Evolutionary conservation across 2,888 invertebrate genomes (phyloP).

Genomic region (Aphelenchoides bicaudatus): DNA sequence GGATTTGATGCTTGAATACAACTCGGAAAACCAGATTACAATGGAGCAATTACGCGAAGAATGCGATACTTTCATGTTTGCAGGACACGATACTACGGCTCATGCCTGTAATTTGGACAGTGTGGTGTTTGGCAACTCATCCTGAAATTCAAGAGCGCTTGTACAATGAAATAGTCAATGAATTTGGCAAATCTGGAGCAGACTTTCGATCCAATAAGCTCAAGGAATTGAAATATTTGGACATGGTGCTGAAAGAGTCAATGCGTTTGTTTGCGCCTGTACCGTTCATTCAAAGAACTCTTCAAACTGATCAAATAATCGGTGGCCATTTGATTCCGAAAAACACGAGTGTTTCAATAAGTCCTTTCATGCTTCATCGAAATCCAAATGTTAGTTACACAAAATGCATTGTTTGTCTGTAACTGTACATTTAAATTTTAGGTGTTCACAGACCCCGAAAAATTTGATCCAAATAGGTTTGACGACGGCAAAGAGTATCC

Average conservation of each 20-base stretch:
- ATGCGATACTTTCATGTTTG: constrained; percentile 19
- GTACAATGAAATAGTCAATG: constrained; percentile 5
- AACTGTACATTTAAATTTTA: too few relatives aligned
- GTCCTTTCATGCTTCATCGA: constrained; percentile 15
- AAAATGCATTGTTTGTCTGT: too few relatives aligned
- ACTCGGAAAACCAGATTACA: background rate
- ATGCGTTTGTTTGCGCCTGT: constrained; percentile 17
- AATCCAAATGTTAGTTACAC: constrained; percentile 17
- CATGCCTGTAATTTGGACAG: constrained; percentile 13
- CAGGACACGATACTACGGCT: constrained; percentile 18
- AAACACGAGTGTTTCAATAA: constrained; percentile 7
- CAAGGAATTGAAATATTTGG: constrained; percentile 20
- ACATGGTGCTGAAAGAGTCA: constrained; percentile 15
- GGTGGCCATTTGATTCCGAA: constrained; percentile 11
- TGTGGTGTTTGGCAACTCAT: constrained; percentile 19
- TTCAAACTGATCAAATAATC: constrained; percentile 5
- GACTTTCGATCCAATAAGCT: constrained; percentile 4
- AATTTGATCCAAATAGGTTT: constrained; percentile 17
- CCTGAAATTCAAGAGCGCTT: constrained; percentile 17
- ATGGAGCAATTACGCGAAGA: constrained; percentile 11
- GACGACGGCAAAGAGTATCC: background rate
- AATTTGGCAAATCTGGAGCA: constrained; percentile 10
- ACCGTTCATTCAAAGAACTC: constrained; percentile 2
- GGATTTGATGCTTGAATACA: constrained; percentile 7
- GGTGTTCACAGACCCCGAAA: constrained; percentile 3